Conservation (phyloP, 1,140 invertebrate species). For the Proales similis region DNA sequence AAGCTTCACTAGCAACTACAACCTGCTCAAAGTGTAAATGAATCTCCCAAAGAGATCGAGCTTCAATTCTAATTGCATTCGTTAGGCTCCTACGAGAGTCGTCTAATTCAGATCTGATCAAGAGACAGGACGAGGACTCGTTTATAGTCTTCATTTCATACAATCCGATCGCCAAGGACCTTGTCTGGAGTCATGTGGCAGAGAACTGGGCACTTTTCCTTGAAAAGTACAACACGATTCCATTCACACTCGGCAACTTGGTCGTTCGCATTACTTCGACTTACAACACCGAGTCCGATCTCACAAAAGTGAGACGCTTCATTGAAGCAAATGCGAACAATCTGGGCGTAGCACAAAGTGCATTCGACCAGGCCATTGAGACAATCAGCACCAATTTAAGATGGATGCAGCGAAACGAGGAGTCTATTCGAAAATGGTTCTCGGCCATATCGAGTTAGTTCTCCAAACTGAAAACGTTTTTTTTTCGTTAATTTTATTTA, state of each 20-base stretch:
- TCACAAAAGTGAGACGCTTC: conserved; percentile 9
- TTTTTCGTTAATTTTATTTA: too few species aligned
- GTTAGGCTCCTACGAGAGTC: conserved; percentile 42
- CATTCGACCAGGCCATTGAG: conserved; percentile 13
- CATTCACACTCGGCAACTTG: background rate
- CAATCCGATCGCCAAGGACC: conserved; percentile 64
- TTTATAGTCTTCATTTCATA: conserved; percentile 63
- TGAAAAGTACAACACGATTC: conserved; percentile 46
- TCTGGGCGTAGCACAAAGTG: conserved; percentile 1
- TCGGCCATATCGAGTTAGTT: background rate
- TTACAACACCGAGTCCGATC: conserved; percentile 24
- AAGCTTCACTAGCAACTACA: conserved; percentile 2
- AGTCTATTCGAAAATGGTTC: background rate
- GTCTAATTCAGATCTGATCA: conserved; percentile 61
- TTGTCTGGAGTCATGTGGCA: conserved; percentile 70
- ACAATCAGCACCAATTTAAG: conserved; percentile 7
- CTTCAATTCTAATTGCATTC: too few species aligned
- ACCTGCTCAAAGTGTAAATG: conserved; percentile 24
- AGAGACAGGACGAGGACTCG: conserved; percentile 62
- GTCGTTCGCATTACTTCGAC: background rate
- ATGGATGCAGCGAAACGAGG: conserved; percentile 20
- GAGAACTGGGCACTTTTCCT: conserved; percentile 65
- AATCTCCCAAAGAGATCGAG: too few species aligned
- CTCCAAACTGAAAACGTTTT: too few species aligned
- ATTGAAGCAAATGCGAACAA: background rate